Evolutionary conservation across 2,113 vertebrate genomes (phyloP).

Genomic region (Chionomys nivalis): DNA sequence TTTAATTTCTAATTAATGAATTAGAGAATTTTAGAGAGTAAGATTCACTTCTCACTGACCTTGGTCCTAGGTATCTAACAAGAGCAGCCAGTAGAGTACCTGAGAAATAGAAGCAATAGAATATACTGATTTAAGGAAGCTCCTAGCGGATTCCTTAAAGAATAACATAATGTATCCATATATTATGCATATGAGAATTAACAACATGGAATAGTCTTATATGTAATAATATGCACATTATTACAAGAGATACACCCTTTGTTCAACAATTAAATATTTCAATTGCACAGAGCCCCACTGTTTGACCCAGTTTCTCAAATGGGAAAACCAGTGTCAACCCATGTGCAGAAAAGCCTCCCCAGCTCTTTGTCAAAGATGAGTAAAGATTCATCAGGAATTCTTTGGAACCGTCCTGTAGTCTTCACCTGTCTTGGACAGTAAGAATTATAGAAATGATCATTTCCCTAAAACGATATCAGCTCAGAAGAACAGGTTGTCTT

Average conservation of each 20-base stretch:
- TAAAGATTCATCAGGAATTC: not conserved
- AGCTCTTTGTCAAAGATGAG: not conserved
- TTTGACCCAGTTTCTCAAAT: not conserved
- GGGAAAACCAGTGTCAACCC: accelerated
- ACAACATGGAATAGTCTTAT: not conserved
- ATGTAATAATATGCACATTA: not conserved
- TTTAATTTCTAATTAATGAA: not conserved
- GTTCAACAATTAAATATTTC: not conserved
- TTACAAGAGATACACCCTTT: not conserved
- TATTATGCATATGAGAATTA: not conserved
- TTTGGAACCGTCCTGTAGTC: not conserved
- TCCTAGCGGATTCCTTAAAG: not conserved
- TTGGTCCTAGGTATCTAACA: not conserved
- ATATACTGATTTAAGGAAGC: not conserved
- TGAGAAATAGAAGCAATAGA: not conserved
- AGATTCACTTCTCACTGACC: not conserved
- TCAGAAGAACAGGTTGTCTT: not conserved
- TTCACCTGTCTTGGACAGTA: not conserved
- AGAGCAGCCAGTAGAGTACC: not conserved
- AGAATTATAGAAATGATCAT: not conserved
- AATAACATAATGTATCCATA: not conserved
- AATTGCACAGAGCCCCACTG: not conserved
- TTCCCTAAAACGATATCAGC: not conserved
- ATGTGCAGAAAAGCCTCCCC: not conserved
- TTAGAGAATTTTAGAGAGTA: not conserved